Conservation (phyloP, 2,888 invertebrate genomes). For the Rhorus exstirpatorius region DNA sequence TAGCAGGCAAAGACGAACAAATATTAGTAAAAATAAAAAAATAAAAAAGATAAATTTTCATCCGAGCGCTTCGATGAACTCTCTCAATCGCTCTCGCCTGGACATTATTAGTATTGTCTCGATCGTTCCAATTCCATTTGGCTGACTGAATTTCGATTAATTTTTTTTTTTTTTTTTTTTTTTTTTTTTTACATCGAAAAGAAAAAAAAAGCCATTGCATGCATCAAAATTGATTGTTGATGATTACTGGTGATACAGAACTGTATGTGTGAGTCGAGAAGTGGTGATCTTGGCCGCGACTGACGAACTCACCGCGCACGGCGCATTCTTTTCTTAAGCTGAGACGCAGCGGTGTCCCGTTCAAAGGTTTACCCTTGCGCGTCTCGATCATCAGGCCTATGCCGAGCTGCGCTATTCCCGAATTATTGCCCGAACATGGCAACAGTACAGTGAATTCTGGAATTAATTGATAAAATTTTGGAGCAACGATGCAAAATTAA, state of each 20-base stretch:
- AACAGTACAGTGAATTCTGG: conserved; percentile 95
- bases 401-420: conserved; percentile 95
- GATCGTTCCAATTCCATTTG: no score
- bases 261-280: conserved; percentile 84
- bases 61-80: background rate
- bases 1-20: background rate
- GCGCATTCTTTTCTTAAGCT: conserved; percentile 97
- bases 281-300: conserved; percentile 85
- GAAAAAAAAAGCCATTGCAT: conserved; percentile 68
- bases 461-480: conserved; percentile 63
- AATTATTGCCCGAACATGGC: conserved; percentile 95
- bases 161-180: background rate
- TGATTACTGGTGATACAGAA: conserved; percentile 85
- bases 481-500: no score
- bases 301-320: conserved; percentile 93
- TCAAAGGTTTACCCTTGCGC: conserved; percentile 92
- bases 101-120: no score
- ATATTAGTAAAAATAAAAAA: conserved; percentile 1
- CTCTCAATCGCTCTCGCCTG: no score
- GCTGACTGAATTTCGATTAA: no score
- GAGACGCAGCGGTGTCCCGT: conserved; percentile 95
- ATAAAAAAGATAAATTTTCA: background rate
- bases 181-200: background rate
- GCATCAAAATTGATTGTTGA: conserved; percentile 79
- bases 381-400: conserved; percentile 95